A percentile compares a stretch with the other conserved stretches of the same genome.
Evolutionary conservation across 2,888 invertebrate genomes (phyloP).

Genomic region (Dryadula phaetusa): DNA sequence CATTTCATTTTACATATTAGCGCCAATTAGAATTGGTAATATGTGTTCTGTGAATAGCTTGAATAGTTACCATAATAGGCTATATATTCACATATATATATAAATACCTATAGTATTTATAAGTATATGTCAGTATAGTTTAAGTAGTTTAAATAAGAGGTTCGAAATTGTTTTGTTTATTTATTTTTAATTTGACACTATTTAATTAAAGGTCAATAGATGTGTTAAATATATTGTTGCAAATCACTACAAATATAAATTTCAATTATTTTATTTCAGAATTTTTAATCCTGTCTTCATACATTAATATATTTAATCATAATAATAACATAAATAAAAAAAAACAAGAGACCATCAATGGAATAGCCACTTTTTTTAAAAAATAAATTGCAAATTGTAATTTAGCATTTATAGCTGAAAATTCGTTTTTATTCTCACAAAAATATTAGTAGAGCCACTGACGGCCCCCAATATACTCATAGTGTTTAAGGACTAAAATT

Average conservation of each 20-base stretch:
- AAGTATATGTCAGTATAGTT: too few relatives aligned
- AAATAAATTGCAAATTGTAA: neutral
- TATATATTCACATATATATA: too few relatives aligned
- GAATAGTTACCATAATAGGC: too few relatives aligned
- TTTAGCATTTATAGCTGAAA: neutral
- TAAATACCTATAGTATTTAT: too few relatives aligned
- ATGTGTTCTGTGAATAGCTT: slow-evolving; percentile 6
- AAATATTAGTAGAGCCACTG: neutral
- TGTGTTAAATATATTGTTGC: neutral
- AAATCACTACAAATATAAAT: slow-evolving; percentile 11
- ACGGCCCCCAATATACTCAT: neutral
- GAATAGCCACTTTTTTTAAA: neutral
- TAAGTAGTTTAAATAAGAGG: too few relatives aligned
- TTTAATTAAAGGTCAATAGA: neutral
- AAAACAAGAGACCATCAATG: neutral
- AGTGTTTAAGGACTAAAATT: neutral
- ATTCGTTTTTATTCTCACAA: neutral
- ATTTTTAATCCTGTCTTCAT: neutral
- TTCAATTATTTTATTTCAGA: slow-evolving; percentile 12
- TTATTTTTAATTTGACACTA: neutral
- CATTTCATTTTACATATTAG: neutral
- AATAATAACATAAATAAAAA: neutral
- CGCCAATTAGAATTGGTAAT: slow-evolving; percentile 11
- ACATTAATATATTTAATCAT: slow-evolving; percentile 6
- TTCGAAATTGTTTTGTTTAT: too few relatives aligned